Evolutionary conservation across 2,888 invertebrate genomes (phyloP).

Genomic region (Leptopilina drosophilae): DNA sequence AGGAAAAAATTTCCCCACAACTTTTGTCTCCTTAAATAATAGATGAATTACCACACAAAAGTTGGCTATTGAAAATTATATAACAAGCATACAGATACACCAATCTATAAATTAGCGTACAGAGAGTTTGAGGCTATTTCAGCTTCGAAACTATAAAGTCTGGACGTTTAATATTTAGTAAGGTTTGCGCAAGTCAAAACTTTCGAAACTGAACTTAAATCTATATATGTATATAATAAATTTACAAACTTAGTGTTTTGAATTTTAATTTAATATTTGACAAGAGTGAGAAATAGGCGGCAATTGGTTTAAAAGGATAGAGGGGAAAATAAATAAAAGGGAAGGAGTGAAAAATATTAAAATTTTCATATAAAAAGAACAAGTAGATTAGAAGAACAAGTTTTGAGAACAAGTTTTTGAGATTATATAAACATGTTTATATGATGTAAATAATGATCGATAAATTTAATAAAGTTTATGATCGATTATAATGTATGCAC

Average conservation of each 20-base stretch:
- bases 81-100: not conserved
- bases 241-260: not conserved
- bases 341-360: too few relatives aligned
- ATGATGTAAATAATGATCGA: slow-evolving; percentile 1
- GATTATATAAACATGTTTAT: too few relatives aligned
- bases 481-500: slow-evolving; percentile 40
- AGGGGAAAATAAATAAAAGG: not conserved
- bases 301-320: not conserved
- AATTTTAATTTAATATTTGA: not conserved
- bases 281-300: not conserved
- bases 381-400: not conserved
- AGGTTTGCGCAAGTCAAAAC: not conserved
- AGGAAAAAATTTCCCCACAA: too few relatives aligned
- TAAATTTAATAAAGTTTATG: slow-evolving; percentile 31
- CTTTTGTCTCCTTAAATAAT: too few relatives aligned
- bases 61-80: too few relatives aligned
- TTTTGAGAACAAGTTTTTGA: too few relatives aligned
- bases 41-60: too few relatives aligned
- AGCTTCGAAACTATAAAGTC: not conserved
- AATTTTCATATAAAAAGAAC: not conserved
- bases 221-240: not conserved
- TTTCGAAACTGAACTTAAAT: not conserved
- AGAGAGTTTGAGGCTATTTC: not conserved
- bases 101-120: slow-evolving; percentile 2
- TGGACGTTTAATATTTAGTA: slow-evolving; percentile 13